Evolutionary conservation across 1,140 invertebrate species (phyloP).

Genomic region (Orius insidiosus): DNA sequence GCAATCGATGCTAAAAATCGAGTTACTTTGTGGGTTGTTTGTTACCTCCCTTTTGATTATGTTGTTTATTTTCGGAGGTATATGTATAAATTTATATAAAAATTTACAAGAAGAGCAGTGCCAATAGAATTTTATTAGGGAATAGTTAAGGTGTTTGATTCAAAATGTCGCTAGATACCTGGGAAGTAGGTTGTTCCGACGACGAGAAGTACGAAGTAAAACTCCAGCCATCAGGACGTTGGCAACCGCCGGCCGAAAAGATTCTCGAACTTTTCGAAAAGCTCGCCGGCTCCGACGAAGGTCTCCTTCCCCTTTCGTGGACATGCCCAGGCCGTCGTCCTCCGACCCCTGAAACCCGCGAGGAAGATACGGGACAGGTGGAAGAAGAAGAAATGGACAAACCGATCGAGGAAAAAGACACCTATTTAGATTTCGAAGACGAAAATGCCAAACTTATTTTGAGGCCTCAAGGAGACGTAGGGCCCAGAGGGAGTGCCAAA

Average conservation of each 20-base stretch:
- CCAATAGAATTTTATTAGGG: no score
- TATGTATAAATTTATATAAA: no score
- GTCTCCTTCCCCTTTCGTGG: constrained; percentile 23
- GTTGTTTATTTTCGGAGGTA: no score
- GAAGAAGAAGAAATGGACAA: constrained; percentile 12
- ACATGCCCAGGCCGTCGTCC: constrained; percentile 25
- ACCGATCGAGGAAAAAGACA: constrained; percentile 17
- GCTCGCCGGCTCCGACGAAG: constrained; percentile 20
- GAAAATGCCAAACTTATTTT: constrained; percentile 23
- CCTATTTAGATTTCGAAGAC: constrained; percentile 28
- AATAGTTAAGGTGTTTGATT: no score
- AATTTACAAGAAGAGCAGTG: no score
- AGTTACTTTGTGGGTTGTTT: no score
- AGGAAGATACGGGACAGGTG: constrained; percentile 8
- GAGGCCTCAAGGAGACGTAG: constrained; percentile 17
- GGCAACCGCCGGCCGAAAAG: constrained; percentile 21
- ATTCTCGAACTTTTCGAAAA: constrained; percentile 23
- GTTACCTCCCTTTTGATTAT: no score
- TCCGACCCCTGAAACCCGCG: constrained; percentile 22
- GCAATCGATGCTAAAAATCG: no score
- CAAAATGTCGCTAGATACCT: constrained; percentile 14
- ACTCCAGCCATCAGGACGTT: constrained; percentile 16
- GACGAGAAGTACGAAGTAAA: constrained; percentile 22
- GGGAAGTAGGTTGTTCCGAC: constrained; percentile 22
- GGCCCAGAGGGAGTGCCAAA: constrained; percentile 26